Evolutionary conservation across 2,797 vertebrate species (phyloP).

Genomic region (Rachycentron canadum): DNA sequence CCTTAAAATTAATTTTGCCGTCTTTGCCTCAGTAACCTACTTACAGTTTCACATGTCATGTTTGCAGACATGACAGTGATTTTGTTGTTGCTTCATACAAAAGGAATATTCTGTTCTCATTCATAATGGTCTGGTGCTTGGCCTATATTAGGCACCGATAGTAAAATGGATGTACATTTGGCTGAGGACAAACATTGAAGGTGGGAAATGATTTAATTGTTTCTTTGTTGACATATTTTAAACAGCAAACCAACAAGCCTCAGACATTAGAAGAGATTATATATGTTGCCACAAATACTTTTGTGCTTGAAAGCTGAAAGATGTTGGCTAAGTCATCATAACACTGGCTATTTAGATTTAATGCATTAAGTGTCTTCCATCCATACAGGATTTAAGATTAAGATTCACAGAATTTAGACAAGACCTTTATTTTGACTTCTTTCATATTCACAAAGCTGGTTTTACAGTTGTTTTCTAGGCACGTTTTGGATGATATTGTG

Average conservation of each 20-base stretch:
- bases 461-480: not conserved
- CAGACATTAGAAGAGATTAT: conserved; percentile 10
- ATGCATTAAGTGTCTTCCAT: not conserved
- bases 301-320: conserved; percentile 23
- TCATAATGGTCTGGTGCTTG: not conserved
- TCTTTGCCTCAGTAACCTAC: not conserved
- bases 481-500: not conserved
- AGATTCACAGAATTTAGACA: not conserved
- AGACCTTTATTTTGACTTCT: not conserved
- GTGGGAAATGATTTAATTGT: not conserved
- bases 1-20: not conserved
- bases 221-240: conserved; percentile 8
- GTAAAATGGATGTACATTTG: not conserved
- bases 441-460: conserved; percentile 6
- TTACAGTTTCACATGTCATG: not conserved
- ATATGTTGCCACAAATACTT: not conserved
- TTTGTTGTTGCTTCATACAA: not conserved
- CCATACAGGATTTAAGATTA: not conserved
- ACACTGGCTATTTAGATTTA: conserved; percentile 20
- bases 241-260: conserved; percentile 14
- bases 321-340: conserved; percentile 6
- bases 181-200: not conserved
- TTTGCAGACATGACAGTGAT: not conserved
- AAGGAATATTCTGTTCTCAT: not conserved
- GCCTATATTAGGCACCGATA: not conserved